phyloP scores from a whole-genome alignment of 2,888 invertebrate species.

The Mythimna lalbum region DNA sequence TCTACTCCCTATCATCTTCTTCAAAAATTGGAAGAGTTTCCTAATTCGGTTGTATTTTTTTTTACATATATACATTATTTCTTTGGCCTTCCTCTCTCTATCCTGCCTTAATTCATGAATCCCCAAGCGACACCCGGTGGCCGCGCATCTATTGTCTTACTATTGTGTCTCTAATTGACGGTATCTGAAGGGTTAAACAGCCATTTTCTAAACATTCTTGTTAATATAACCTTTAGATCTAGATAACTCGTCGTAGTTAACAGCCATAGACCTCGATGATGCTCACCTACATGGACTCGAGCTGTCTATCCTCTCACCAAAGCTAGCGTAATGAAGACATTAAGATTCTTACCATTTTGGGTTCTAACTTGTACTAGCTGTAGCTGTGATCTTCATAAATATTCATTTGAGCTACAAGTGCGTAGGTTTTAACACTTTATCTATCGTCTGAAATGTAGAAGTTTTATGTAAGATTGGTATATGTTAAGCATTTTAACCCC shows the following conservation, averaged over 20 bases:
- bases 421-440: conserved; percentile 38
- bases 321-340: conserved; percentile 80
- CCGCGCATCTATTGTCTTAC: too few species aligned
- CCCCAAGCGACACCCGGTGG: too few species aligned
- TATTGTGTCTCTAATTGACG: too few species aligned
- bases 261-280: conserved; percentile 33
- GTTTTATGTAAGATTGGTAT: conserved; percentile 1
- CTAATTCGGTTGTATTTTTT: too few species aligned
- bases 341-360: conserved; percentile 79
- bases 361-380: conserved; percentile 59
- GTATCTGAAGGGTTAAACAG: too few species aligned
- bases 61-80: too few species aligned
- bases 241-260: conserved; percentile 24
- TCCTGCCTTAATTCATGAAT: too few species aligned
- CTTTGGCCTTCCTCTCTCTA: not conserved
- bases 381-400: conserved; percentile 52
- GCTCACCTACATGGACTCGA: conserved; percentile 39
- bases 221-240: not conserved
- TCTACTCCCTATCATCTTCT: too few species aligned
- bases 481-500: too few species aligned
- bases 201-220: conserved; percentile 14
- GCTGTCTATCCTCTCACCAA: conserved; percentile 64
- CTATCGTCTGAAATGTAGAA: conserved; percentile 25
- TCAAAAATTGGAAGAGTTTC: too few species aligned
- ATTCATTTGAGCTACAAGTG: conserved; percentile 53